Evolutionary conservation across 2,888 invertebrate genomes (phyloP).

Genomic region (Pterostichus madidus): DNA sequence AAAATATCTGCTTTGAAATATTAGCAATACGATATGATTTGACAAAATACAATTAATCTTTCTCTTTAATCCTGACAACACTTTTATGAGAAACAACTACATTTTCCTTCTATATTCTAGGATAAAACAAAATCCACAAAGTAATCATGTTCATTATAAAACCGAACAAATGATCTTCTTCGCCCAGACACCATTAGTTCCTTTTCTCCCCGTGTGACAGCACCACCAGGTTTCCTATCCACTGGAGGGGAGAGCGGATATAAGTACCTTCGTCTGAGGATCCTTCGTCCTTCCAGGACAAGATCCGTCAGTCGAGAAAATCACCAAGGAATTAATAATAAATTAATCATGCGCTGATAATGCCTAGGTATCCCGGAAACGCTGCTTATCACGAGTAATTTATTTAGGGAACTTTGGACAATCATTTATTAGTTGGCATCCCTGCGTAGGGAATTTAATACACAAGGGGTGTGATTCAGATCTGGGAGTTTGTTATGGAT

Average conservation of each 20-base stretch:
- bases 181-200: constrained; percentile 16
- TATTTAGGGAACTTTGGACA: constrained; percentile 63
- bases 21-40: too few relatives aligned
- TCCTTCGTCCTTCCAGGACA: not conserved
- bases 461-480: constrained; percentile 47
- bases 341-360: constrained; percentile 63
- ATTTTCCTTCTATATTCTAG: constrained; percentile 6
- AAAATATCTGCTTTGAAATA: too few relatives aligned
- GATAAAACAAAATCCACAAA: constrained; percentile 22
- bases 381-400: constrained; percentile 59
- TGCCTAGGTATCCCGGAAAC: constrained; percentile 58
- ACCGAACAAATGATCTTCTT: constrained; percentile 41
- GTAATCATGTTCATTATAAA: constrained; percentile 43
- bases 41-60: constrained; percentile 16
- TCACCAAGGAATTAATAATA: constrained; percentile 62
- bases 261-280: not conserved
- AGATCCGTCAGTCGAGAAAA: constrained; percentile 43
- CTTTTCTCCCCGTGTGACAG: not conserved
- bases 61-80: constrained; percentile 11
- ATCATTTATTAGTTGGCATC: constrained; percentile 58
- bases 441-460: constrained; percentile 51
- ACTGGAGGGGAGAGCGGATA: not conserved
- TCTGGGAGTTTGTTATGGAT: constrained; percentile 48
- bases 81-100: constrained; percentile 2
- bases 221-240: constrained; percentile 6